Base-by-base conservation (phyloP, 2,888 invertebrate species). In the Tetanocera ferruginea region DNA sequence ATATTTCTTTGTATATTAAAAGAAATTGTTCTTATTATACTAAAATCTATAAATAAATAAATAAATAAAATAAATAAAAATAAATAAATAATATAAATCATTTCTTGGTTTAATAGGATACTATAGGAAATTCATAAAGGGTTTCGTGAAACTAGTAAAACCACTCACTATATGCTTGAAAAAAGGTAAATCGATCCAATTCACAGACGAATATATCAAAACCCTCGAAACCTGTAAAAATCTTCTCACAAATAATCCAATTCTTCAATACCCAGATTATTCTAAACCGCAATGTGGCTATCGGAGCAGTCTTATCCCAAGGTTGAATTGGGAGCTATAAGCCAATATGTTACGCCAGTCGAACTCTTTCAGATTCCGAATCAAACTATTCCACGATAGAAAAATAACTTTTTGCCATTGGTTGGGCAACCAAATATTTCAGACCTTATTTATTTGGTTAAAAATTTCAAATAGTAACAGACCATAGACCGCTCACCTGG, bases 311-410 rank as follows among this genome's bases (percentile, higher is more conserved):
- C 62, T 55, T 81, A 60, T 43, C 80, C 14, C 78, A 78, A 71
- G 66, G 79, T 76, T 62, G 77, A 77, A 71, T 70, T n/a, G 83
- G 74, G 75, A 31, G 80, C n/a, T 83, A 85, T 67, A 80, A 81
- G 31, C 82, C 81, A 34, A 81, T 52, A 77, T 79, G 78, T 80
- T 87, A 85, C 60, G 83, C 84, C 5, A 85, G 84, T 66, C 78
- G 85, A n/a, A 69, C 85, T 0, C 60, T 86, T 23, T 82, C 76
- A 0, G 6, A 73, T 11, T 83, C 86, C 4, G 89, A 91, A 81
- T 74, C 79, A 0, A 89, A 89, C 23, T 90, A 90, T 64, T 81
- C 86, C 0, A 88, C 88, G 0, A 89, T 88, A 0, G 90, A 91
- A 77, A 82, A 88, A n/a, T 91, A 91, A 82, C n/a, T n/a, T n/a